Conservation (phyloP, 2,113 vertebrate genomes). For the Lampris incognitus region DNA sequence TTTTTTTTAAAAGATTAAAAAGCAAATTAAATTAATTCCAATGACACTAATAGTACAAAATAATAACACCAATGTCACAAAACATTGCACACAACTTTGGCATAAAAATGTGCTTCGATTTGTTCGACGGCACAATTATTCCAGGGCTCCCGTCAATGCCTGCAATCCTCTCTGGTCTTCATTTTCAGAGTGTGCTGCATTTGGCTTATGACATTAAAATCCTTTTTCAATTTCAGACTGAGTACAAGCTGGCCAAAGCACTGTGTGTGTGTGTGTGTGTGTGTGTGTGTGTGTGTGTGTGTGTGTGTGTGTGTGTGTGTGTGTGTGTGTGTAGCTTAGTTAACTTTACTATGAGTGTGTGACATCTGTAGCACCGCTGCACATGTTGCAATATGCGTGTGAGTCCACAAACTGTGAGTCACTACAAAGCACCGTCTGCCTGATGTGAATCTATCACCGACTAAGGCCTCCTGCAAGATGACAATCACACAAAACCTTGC, state of each 20-base stretch:
- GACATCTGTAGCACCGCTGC: conserved; percentile 1
- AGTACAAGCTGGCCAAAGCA: background rate
- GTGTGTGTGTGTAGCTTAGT: background rate
- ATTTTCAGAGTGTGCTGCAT: background rate
- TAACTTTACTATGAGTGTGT: too few species aligned
- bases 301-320: background rate
- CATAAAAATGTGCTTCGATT: too few species aligned
- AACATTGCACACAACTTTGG: too few species aligned
- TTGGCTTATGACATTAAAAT: background rate
- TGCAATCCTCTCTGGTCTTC: background rate
- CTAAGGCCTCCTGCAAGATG: conserved; percentile 10
- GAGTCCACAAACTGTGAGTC: conserved; percentile 33
- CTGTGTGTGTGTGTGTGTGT: background rate
- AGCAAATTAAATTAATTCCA: too few species aligned
- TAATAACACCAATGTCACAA: too few species aligned
- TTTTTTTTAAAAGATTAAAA: too few species aligned
- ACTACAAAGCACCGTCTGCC: conserved; percentile 23
- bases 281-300: background rate
- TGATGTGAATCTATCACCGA: conserved; percentile 33
- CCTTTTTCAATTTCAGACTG: background rate
- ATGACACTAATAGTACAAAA: too few species aligned
- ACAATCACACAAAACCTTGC: conserved; percentile 15
- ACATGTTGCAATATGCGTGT: conserved; percentile 1
- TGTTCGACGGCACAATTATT: too few species aligned
- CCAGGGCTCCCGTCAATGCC: background rate